Evolutionary conservation across 2,113 vertebrate species (phyloP).

Genomic region (Girardinichthys multiradiatus): DNA sequence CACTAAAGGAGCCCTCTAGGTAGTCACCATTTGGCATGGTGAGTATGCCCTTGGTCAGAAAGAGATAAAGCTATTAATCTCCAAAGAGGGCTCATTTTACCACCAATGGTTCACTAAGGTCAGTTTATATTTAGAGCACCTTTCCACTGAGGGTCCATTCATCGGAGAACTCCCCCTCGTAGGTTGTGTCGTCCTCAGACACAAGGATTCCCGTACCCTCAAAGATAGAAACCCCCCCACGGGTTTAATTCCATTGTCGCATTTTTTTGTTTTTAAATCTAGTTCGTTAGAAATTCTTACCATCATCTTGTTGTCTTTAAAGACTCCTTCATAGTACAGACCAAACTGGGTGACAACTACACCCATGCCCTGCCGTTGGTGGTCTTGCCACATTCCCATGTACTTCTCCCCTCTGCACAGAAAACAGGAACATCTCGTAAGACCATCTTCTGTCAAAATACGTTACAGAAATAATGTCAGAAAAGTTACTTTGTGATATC

Average conservation of each 20-base stretch:
- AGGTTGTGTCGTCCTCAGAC: constrained; percentile 95
- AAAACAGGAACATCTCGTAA: not conserved
- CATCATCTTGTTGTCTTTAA: constrained; percentile 96
- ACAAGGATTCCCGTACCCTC: constrained; percentile 92
- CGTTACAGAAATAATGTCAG: not conserved
- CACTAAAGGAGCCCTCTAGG: constrained; percentile 93
- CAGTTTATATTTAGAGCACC: constrained; percentile 72
- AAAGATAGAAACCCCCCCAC: not conserved
- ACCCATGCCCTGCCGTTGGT: constrained; percentile 90
- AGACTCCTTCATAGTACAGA: constrained; percentile 94
- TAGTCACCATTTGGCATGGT: constrained; percentile 94
- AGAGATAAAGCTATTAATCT: not conserved
- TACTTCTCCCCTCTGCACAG: constrained; percentile 92
- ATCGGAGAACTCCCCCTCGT: constrained; percentile 96
- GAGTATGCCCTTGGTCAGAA: constrained; percentile 84
- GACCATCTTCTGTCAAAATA: not conserved
- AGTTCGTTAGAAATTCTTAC: constrained; percentile 74
- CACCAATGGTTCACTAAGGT: not conserved
- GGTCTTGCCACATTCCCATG: constrained; percentile 98
- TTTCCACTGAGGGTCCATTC: constrained; percentile 97
- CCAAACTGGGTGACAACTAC: constrained; percentile 98
- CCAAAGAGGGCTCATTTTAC: too few relatives aligned
- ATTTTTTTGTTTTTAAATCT: not conserved
- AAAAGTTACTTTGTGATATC: constrained; percentile 91
- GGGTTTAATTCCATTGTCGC: too few relatives aligned